Conservation (phyloP, 2,113 vertebrate genomes). For the Leucopsar rothschildi region DNA sequence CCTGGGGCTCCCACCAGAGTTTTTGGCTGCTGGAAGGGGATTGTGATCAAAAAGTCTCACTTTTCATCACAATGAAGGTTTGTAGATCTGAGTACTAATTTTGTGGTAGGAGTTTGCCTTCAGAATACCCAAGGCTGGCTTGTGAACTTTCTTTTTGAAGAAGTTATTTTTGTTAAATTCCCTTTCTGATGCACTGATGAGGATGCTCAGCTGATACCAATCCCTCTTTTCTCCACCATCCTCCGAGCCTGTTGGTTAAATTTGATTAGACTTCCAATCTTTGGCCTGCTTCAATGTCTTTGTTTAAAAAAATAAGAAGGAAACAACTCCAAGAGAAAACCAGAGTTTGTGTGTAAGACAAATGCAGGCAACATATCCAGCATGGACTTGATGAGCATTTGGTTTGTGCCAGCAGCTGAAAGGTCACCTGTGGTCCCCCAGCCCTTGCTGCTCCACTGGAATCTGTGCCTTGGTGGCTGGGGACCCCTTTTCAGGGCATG, state of each 20-base stretch:
- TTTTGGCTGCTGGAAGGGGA: background rate
- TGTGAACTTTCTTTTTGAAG: background rate
- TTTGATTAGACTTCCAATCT: too few species aligned
- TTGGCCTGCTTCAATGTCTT: background rate
- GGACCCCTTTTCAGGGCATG: background rate
- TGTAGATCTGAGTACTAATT: background rate
- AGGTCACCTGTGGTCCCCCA: background rate
- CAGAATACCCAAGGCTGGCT: background rate
- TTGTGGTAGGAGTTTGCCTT: background rate
- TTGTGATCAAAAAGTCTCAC: background rate
- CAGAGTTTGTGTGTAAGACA: background rate
- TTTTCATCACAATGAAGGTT: background rate
- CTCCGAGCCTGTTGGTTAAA: background rate
- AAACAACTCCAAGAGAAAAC: background rate
- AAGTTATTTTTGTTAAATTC: background rate
- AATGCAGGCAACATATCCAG: background rate
- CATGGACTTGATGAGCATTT: background rate
- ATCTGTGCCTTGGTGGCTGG: background rate
- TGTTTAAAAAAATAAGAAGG: rapidly evolving
- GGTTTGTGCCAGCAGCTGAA: background rate
- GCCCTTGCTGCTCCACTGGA: background rate
- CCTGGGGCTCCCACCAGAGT: background rate
- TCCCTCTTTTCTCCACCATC: background rate
- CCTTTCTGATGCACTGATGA: background rate
- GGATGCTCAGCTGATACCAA: background rate